phyloP scores from a whole-genome alignment of 2,113 vertebrate genomes.

The Lophius piscatorius region DNA sequence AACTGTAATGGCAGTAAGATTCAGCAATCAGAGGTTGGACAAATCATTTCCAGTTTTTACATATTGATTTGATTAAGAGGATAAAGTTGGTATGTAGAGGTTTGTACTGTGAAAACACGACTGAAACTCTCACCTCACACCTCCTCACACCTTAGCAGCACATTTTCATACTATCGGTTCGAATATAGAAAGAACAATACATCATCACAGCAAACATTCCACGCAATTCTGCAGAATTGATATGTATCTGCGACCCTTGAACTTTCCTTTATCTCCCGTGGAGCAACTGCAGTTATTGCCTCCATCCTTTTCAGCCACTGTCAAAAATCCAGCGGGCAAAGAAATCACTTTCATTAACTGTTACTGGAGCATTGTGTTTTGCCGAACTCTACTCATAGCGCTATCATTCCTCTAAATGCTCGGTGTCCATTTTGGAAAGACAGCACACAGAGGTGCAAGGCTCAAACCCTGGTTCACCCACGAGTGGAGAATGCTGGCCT shows the following conservation, averaged over 20 bases:
- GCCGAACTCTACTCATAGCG: not conserved
- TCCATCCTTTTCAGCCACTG: not conserved
- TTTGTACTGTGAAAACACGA: not conserved
- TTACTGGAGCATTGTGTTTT: constrained; percentile 15
- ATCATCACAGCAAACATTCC: constrained; percentile 3
- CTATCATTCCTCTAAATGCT: constrained; percentile 27
- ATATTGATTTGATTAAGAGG: too few species aligned
- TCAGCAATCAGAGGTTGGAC: constrained; percentile 26
- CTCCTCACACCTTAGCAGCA: constrained; percentile 1
- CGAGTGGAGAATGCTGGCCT: constrained; percentile 1
- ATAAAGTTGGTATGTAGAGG: not conserved
- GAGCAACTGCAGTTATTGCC: constrained; percentile 25
- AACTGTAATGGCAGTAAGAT: constrained; percentile 1
- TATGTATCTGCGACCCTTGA: constrained; percentile 1
- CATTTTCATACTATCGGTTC: not conserved
- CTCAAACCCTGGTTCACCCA: constrained; percentile 7
- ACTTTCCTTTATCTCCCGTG: not conserved
- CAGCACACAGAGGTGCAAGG: not conserved
- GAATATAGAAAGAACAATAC: constrained; percentile 1
- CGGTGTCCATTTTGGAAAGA: constrained; percentile 29
- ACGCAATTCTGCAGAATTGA: not conserved
- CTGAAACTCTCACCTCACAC: too few species aligned
- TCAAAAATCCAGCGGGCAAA: constrained; percentile 11
- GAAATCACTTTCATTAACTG: constrained; percentile 29
- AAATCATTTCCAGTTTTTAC: too few species aligned